phyloP scores from a whole-genome alignment of 1,140 invertebrate species.

The Thaumetopoea pityocampa region DNA sequence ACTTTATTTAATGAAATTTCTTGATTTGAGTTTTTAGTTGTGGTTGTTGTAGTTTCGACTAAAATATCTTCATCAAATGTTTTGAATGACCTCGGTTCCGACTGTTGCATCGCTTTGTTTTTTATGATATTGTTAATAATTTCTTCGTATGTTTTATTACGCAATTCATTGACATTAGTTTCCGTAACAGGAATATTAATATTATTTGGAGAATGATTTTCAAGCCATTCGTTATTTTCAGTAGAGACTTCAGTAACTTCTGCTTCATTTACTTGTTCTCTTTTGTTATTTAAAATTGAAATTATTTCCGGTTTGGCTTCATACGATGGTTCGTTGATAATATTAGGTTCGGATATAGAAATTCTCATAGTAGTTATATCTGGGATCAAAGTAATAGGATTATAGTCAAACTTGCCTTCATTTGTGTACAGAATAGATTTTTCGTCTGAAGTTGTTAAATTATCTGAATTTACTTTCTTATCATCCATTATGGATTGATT shows the following conservation, averaged over 20 bases:
- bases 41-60: slow-evolving; percentile 26
- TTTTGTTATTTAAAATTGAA: slow-evolving; percentile 33
- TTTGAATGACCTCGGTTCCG: slow-evolving; percentile 45
- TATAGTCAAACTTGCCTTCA: slow-evolving; percentile 15
- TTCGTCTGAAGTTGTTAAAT: slow-evolving; percentile 8
- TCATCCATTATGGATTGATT: neutral
- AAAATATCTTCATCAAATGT: slow-evolving; percentile 30
- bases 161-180: slow-evolving; percentile 11
- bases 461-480: neutral
- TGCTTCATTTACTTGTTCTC: slow-evolving; percentile 17
- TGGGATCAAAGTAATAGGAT: slow-evolving; percentile 8
- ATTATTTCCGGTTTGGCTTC: slow-evolving; percentile 44
- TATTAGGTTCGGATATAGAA: slow-evolving; percentile 39
- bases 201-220: slow-evolving; percentile 24
- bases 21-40: neutral
- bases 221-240: slow-evolving; percentile 39
- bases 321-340: slow-evolving; percentile 40
- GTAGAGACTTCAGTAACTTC: slow-evolving; percentile 20
- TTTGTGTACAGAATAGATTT: slow-evolving; percentile 10
- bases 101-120: slow-evolving; percentile 22
- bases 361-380: slow-evolving; percentile 33
- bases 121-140: slow-evolving; percentile 14
- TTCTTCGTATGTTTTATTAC: slow-evolving; percentile 1
- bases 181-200: slow-evolving; percentile 3
- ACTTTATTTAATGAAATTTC: neutral